phyloP scores from a whole-genome alignment of 1,140 invertebrate genomes.

The Psix sp. region DNA sequence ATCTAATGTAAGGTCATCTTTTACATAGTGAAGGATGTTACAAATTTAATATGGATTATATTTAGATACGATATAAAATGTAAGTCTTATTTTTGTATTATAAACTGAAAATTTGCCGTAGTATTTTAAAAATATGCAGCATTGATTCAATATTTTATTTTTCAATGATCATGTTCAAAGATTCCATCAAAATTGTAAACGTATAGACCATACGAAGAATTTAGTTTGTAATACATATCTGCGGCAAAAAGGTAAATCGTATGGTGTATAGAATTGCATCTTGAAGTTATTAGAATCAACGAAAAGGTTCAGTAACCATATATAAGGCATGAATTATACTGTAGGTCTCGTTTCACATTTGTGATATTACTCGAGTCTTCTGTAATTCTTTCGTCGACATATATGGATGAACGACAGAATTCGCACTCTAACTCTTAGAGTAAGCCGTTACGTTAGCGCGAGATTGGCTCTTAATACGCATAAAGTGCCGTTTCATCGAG shows the following conservation, averaged over 20 bases:
- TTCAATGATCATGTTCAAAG: too few species aligned
- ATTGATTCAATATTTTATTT: too few species aligned
- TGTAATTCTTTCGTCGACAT: slow-evolving; percentile 26
- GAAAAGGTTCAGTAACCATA: slow-evolving; percentile 50
- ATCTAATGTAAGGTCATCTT: too few species aligned
- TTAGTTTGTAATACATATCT: slow-evolving; percentile 23
- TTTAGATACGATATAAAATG: too few species aligned
- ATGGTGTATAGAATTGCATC: slow-evolving; percentile 33
- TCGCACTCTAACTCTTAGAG: slow-evolving; percentile 29
- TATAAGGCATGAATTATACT: slow-evolving; percentile 35
- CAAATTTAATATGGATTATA: too few species aligned
- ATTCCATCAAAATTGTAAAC: too few species aligned
- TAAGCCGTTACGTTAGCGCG: slow-evolving; percentile 47
- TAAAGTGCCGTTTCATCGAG: slow-evolving; percentile 48
- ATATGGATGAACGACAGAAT: slow-evolving; percentile 37
- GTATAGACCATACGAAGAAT: too few species aligned
- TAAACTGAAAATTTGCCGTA: too few species aligned
- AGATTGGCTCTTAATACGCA: slow-evolving; percentile 55
- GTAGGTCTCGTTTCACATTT: slow-evolving; percentile 26
- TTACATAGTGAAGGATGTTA: too few species aligned
- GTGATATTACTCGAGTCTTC: slow-evolving; percentile 31
- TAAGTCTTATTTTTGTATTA: too few species aligned
- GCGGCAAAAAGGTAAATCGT: slow-evolving; percentile 47
- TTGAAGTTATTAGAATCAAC: slow-evolving; percentile 18
- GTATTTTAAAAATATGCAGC: too few species aligned